Evolutionary conservation across 2,113 vertebrate genomes (phyloP), one percentile per base, ranked within the genome.

Genomic region (Propithecus coquereli): DNA sequence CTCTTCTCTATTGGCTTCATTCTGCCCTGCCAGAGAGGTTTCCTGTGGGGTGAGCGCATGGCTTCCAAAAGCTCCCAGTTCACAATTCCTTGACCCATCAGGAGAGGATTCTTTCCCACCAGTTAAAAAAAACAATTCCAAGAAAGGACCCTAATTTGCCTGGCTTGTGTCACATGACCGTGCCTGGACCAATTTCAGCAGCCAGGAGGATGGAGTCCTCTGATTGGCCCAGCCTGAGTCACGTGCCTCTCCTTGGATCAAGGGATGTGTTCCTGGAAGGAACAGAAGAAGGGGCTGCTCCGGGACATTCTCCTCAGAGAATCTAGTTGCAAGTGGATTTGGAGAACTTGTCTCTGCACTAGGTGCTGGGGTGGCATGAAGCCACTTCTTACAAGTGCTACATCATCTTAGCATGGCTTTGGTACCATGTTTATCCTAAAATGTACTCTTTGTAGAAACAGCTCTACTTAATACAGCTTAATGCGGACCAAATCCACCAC

Each of bases 401-500:
- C 70, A 94, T 37, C 52, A 65, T 85, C 32, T 94, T 54, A 70
- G 74, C 9, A 2, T 71, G 91, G 68, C 70, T 97, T 95, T 5
- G 61, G 88, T 94, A 95, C 59, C 3, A 74, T 97, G 89, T 97
- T 98, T 94, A 97, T 95, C 82, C 97, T 97, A 94, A 95, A 96
- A 87, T 73, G 65, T 71, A 85, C n/a, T 95, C 68, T 97, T 97
- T 98, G 79, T 91, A 93, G 65, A 80, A 96, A 96, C n/a, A 90
- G 80, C 94, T 96, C 89, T 12, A 96, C 93, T 90, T 97, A 84
- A 97, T 97, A 86, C 97, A 83, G 97, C 97, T 98, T 97, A 97
- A 98, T 98, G 96, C 34, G 87, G 81, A 50, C 96, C 92, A 98
- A 98, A 98, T 97, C 77, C 97, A 94, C 92, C 97, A 94, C 93